Percentiles rank a stretch among this genome's conserved stretches.
phyloP scores from a whole-genome alignment of 2,113 vertebrate species.

The Tupaia tana region DNA sequence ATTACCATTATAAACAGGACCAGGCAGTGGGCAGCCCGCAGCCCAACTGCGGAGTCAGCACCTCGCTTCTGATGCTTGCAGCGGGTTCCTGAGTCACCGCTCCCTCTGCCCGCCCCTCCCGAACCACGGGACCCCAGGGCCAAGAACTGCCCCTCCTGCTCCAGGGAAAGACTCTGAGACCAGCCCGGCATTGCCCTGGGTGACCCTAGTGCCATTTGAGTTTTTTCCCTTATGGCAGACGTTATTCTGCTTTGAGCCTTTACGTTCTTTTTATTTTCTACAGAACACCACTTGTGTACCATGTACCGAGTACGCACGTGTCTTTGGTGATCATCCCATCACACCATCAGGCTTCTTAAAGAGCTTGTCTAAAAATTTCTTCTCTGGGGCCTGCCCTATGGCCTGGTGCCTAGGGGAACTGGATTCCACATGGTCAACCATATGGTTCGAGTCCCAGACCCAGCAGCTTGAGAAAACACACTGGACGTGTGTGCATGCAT shows the following conservation, averaged over 20 bases:
- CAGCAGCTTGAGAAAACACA: no score
- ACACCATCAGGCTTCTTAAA: not conserved
- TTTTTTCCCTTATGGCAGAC: no score
- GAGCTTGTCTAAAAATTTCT: not conserved
- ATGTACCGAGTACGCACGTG: no score
- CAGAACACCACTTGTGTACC: no score
- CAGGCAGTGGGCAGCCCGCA: not conserved
- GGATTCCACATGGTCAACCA: no score
- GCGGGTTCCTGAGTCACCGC: conserved; percentile 3
- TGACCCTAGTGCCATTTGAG: not conserved
- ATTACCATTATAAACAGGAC: not conserved
- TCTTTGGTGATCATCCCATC: no score
- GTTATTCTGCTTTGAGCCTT: no score
- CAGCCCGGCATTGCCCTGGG: not conserved
- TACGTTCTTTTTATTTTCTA: no score
- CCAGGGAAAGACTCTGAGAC: not conserved
- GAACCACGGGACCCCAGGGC: not conserved
- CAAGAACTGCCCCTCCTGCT: not conserved
- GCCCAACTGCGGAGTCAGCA: not conserved
- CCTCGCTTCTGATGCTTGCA: not conserved
- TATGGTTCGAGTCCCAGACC: no score
- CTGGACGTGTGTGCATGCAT: no score
- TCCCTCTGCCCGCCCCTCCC: not conserved
- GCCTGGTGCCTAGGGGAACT: no score
- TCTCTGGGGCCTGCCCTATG: not conserved